Evolutionary conservation across 2,888 invertebrate genomes (phyloP), one percentile per base, ranked within the genome.

Genomic region (Trilocha varians): DNA sequence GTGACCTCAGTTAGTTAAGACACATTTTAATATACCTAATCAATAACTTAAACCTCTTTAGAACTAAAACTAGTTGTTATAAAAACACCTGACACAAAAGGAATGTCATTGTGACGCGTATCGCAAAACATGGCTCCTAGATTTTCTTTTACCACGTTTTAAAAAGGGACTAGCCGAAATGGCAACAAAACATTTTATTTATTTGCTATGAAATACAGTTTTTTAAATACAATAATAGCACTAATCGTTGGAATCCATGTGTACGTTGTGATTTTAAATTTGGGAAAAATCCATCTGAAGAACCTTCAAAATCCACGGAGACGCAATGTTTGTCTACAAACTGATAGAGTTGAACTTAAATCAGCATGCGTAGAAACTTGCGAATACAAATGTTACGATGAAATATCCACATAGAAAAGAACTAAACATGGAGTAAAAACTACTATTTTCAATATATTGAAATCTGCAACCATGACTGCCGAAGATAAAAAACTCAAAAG

Each of bases 181-280:
- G 77, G 59, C 60, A 46, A 59, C 58, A 43, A 36, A 47, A 46
- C 45, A 37, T 44, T 53, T 44, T 44, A 44, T 46, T 37, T 46
- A 40, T 40, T 55, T 65, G 77, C 59, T 75, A 80, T 82, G 80
- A 47, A 52, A 65, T 56, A 59, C 53, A 48, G 55, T 41, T 40
- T 48, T 51, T 13, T 70, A 63, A 70, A 72, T 40, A 54, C 59
- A 52, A 16, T 65, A 6, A 57, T 70, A 53, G 51, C 55, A 38
- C 36, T 73, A 13, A 50, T 73, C 11, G 68, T 65, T 13, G 53
- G 63, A n/a, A 52, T 65, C 37, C 79, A 80, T 47, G 44, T 79
- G 5, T 59, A 44, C 35, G 43, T 55, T 16, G 69, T 74, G 39
- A 36, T 69, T 32, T 45, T 51, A 8, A 48, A 55, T 9, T 75